Conservation (phyloP, 2,888 invertebrate species). For the Gasteruption jaculator region DNA sequence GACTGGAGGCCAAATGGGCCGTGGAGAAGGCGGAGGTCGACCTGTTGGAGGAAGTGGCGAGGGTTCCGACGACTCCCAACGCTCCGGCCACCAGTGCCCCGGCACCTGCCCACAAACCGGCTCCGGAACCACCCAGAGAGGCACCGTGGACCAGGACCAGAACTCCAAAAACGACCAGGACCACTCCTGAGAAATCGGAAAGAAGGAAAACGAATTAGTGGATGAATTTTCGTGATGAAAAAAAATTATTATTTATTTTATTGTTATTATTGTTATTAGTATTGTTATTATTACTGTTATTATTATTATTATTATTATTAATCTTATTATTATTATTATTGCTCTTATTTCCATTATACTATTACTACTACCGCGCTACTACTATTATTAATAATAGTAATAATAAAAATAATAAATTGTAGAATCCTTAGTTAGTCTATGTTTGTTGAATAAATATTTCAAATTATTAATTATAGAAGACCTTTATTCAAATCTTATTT, state of each 20-base stretch:
- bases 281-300: neutral
- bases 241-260: too few relatives aligned
- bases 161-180: slow-evolving; percentile 63
- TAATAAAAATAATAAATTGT: too few relatives aligned
- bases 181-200: slow-evolving; percentile 51
- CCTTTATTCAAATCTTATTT: too few relatives aligned
- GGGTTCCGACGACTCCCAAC: slow-evolving; percentile 59
- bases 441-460: too few relatives aligned
- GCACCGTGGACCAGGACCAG: slow-evolving; percentile 63
- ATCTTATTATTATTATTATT: neutral
- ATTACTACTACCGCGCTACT: neutral
- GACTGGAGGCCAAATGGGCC: slow-evolving; percentile 62
- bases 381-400: too few relatives aligned
- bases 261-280: neutral
- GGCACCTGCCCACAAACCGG: slow-evolving; percentile 67
- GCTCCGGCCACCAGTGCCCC: slow-evolving; percentile 61
- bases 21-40: slow-evolving; percentile 50
- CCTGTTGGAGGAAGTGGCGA: slow-evolving; percentile 35
- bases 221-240: neutral
- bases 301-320: neutral
- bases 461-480: too few relatives aligned
- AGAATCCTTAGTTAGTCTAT: too few relatives aligned
- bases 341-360: neutral
- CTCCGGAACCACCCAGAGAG: slow-evolving; percentile 57
- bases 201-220: neutral